Conservation (phyloP, 2,888 invertebrate genomes). For the Stratiomys singularior region DNA sequence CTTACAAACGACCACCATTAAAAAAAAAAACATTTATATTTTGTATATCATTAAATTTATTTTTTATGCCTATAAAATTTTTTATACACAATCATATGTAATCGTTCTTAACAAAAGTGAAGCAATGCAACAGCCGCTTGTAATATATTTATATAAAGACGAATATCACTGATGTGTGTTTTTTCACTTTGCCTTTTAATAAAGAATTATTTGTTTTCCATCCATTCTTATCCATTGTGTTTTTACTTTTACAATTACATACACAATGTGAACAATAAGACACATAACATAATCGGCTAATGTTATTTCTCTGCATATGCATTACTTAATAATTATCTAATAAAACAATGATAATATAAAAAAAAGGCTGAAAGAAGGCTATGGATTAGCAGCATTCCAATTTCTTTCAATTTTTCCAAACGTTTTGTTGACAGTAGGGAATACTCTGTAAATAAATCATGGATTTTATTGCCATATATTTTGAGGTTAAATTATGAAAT, state of each 20-base stretch:
- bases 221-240: too few relatives aligned
- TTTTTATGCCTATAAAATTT: constrained; percentile 36
- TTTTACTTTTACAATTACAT: background rate
- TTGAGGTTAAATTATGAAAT: too few relatives aligned
- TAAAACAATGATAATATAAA: constrained; percentile 6
- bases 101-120: constrained; percentile 17
- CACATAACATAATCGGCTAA: constrained; percentile 20
- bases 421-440: constrained; percentile 62
- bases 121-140: constrained; percentile 42
- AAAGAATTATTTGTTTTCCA: constrained; percentile 17
- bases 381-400: background rate
- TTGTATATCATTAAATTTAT: constrained; percentile 22
- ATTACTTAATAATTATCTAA: constrained; percentile 24
- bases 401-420: constrained; percentile 56
- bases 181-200: constrained; percentile 19
- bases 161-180: constrained; percentile 32
- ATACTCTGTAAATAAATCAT: constrained; percentile 58
- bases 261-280: constrained; percentile 20
- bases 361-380: background rate
- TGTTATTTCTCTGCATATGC: background rate
- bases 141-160: background rate
- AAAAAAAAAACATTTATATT: too few relatives aligned
- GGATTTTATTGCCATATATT: background rate
- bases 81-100: constrained; percentile 18
- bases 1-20: too few relatives aligned